Base-by-base conservation (phyloP, 1,140 invertebrate species). In the Anthonomus grandis region DNA sequence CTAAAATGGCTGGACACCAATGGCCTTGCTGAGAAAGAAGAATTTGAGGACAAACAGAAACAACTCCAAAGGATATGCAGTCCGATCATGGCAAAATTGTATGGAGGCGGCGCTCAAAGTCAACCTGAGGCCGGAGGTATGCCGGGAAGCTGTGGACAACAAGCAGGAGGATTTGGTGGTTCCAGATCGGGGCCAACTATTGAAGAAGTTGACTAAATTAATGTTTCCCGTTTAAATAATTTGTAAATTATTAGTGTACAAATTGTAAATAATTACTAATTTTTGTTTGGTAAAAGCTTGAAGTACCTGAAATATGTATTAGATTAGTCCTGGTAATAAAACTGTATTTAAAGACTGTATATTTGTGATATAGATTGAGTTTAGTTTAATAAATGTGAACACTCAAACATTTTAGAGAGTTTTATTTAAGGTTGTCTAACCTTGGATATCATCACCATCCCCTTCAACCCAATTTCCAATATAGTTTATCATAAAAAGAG, bases 171-270 rank as follows among this genome's bases (percentile, higher is more conserved):
- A 36, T 60, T 56, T 25, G 52, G 44, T 34, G 49, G 44, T 9
- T 57, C 48, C 13, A 57, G 60, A 38, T 63, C 67, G 22, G 66
- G 69, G 19, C 83, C 85, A 31, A 87, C 83, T 8, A 81, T 87
- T 41, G 85, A 88, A 70, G 85, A 87, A 74, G 86, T 88, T 21
- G 85, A 87, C 69, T 87, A 84, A 78, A 24, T 22, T 41, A 41
- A 3, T 17, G 18, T n/a, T 41, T 12, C 18, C n/a, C n/a, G n/a
- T 41, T 2, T 41, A 17, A 41, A 41, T 41, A 41, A n/a, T 2
- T 41, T n/a, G 17, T 17, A 17, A n/a, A 41, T 17, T 9, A n/a
- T 41, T 12, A 12, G n/a, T n/a, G 18, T 41, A n/a, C n/a, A n/a
- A 41, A 41, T 2, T 41, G 38, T 41, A 41, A 9, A 13, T 41